phyloP scores from a whole-genome alignment of 2,113 vertebrate species.

The Sinocyclocheilus grahami region DNA sequence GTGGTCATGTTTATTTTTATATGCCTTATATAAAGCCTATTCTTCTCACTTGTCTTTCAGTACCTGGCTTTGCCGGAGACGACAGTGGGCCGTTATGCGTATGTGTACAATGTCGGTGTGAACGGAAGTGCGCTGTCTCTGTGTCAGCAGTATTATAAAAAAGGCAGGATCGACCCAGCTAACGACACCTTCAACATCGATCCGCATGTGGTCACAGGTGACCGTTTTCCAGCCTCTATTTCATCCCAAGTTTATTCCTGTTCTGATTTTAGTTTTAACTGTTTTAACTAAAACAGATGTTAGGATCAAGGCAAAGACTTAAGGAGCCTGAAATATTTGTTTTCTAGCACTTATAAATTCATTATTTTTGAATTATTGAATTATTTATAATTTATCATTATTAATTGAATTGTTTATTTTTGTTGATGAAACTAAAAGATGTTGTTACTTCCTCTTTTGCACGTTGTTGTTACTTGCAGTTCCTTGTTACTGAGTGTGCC shows the following conservation, averaged over 20 bases:
- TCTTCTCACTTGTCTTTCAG: conserved; percentile 65
- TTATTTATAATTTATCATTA: too few species aligned
- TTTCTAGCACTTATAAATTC: neutral
- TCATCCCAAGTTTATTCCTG: neutral
- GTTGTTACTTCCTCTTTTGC: neutral
- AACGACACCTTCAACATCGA: conserved; percentile 94
- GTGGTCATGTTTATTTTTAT: neutral
- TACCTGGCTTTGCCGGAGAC: conserved; percentile 81
- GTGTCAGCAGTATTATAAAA: conserved; percentile 89
- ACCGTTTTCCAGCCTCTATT: neutral
- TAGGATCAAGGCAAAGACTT: neutral
- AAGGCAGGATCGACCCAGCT: conserved; percentile 86
- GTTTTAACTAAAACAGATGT: neutral
- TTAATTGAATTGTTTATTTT: too few species aligned
- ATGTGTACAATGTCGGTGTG: conserved; percentile 71
- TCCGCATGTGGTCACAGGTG: conserved; percentile 82
- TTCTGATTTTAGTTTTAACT: neutral
- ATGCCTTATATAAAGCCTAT: neutral
- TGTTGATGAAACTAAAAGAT: neutral
- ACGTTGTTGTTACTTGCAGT: neutral
- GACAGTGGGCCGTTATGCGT: conserved; percentile 89
- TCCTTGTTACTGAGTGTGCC: neutral
- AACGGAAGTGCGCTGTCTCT: conserved; percentile 83
- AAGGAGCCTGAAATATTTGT: neutral
- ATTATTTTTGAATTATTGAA: too few species aligned